phyloP scores from a whole-genome alignment of 2,888 invertebrate genomes.

The Dascillus cervinus region DNA sequence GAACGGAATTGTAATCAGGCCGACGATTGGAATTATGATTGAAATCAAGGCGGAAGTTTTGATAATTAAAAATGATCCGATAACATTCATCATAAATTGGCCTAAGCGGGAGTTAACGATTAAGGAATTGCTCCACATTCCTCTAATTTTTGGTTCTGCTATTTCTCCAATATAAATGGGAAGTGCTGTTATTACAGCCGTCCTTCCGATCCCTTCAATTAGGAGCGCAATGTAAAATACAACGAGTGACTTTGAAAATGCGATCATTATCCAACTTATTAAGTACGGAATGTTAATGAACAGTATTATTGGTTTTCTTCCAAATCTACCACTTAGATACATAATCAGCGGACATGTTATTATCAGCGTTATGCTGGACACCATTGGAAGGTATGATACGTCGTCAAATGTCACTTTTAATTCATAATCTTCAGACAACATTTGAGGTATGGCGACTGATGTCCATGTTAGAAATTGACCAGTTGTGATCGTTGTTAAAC shows the following conservation, averaged over 20 bases:
- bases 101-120: conserved; percentile 24
- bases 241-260: conserved; percentile 6
- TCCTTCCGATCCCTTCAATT: conserved; percentile 18
- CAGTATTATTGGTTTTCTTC: conserved; percentile 27
- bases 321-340: conserved; percentile 25
- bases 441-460: conserved; percentile 19
- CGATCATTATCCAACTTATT: conserved; percentile 24
- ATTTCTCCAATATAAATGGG: conserved; percentile 27
- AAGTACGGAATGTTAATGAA: conserved; percentile 27
- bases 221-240: conserved; percentile 13
- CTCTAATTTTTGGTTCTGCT: conserved; percentile 25
- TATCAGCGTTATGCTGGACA: conserved; percentile 17
- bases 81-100: conserved; percentile 37
- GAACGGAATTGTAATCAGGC: conserved; percentile 48
- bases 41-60: conserved; percentile 48
- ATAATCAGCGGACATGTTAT: conserved; percentile 12
- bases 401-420: conserved; percentile 15
- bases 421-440: conserved; percentile 13
- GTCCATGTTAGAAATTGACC: conserved; percentile 20
- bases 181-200: conserved; percentile 17
- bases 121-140: conserved; percentile 27
- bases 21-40: conserved; percentile 49
- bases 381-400: conserved; percentile 18
- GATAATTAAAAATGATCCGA: conserved; percentile 51
- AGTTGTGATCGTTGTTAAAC: conserved; percentile 17